phyloP scores from a whole-genome alignment of 1,140 invertebrate genomes.

The Drosophila teissieri region DNA sequence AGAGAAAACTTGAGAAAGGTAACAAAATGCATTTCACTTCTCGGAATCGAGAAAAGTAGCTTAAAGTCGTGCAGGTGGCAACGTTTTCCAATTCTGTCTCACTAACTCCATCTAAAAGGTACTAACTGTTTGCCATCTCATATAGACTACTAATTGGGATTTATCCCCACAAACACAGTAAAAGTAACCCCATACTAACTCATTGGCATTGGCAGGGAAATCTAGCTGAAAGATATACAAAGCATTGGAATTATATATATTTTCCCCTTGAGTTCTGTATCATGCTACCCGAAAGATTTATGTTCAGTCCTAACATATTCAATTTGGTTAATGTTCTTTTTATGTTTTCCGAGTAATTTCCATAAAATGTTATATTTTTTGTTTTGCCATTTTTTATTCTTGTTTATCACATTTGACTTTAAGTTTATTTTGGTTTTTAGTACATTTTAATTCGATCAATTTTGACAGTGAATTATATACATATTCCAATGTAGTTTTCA shows the following conservation, averaged over 20 bases:
- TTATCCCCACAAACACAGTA: neutral
- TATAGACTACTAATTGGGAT: conserved; percentile 40
- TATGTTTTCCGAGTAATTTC: conserved; percentile 59
- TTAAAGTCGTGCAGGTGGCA: conserved; percentile 29
- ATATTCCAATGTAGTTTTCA: conserved; percentile 17
- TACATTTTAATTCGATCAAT: conserved; percentile 63
- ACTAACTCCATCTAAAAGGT: conserved; percentile 16
- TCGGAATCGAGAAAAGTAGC: conserved; percentile 34
- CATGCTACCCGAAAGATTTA: conserved; percentile 50
- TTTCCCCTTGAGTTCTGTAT: conserved; percentile 26
- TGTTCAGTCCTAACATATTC: conserved; percentile 55
- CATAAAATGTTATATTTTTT: conserved; percentile 31
- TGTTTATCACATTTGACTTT: conserved; percentile 33
- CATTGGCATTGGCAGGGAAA: conserved; percentile 68
- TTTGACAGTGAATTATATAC: conserved; percentile 39
- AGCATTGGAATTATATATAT: conserved; percentile 4
- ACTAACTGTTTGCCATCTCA: conserved; percentile 52
- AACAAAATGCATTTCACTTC: conserved; percentile 56
- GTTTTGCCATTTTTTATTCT: conserved; percentile 1
- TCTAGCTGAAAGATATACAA: conserved; percentile 8
- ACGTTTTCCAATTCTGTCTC: conserved; percentile 14
- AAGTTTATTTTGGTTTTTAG: conserved; percentile 34
- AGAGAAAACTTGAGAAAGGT: conserved; percentile 66
- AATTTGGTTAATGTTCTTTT: conserved; percentile 63
- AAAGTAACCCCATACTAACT: conserved; percentile 55